Base-by-base conservation (phyloP, 2,888 invertebrate species). In the Mythimna loreyi region DNA sequence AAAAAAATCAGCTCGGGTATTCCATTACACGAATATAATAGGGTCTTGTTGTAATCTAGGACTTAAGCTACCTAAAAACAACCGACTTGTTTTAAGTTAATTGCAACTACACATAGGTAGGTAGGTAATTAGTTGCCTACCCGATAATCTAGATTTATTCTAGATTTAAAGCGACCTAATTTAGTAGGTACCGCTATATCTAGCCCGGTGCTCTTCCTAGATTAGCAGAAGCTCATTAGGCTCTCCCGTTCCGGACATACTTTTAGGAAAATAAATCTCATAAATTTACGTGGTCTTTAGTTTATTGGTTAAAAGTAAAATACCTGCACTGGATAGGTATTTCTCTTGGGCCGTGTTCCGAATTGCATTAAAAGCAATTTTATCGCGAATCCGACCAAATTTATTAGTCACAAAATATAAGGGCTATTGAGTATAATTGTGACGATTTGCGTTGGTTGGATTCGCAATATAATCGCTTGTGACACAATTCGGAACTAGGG, bases 71-170 rank as follows among this genome's bases (percentile, higher is more conserved):
- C 7, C 19, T 21, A 53, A 57, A 36, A 58, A 47, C 3, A 28
- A 40, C 40, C 40, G n/a, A 11, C n/a, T 33, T 28, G 3, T 28
- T 56, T 45, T 16, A 47, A 52, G 43, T 61, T 25, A 67, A 64
- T 58, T 61, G 30, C 61, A 59, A 36, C 40, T 45, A 55, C 60
- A 73, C 61, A 28, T 25, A 25, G 57, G 49, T 78, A 73, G 73
- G 67, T 49, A 78, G 36, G 49, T 78, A 73, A 78, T 73, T 49
- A 78, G 36, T 73, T 67, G 43, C 40, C n/a, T 62, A 52, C 53
- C 67, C 75, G 81, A 85, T 83, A 85, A 84, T 80, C 85, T 81
- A 82, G 80, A 86, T 86, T 86, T 84, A 86, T 81, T 75, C 74
- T 70, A 81, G 85, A 81, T 83, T 85, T 81, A 77, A 85, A 83